Conservation (phyloP, 2,888 invertebrate genomes). For the Glyphotaelius pellucidus region DNA sequence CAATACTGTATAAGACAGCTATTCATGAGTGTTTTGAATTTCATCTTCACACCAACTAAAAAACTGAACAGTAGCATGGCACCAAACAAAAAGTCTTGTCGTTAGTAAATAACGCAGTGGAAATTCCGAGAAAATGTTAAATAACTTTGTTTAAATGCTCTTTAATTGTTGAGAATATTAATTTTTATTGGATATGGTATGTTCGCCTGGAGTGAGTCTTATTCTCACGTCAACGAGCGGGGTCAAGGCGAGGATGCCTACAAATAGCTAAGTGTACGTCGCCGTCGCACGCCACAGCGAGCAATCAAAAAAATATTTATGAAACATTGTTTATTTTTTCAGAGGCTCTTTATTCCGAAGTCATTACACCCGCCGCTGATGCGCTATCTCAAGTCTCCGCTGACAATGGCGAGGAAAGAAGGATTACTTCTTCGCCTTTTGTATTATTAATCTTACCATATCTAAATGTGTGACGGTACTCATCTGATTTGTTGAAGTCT, state of each 20-base stretch:
- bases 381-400: neutral
- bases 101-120: neutral
- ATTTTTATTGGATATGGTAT: neutral
- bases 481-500: no score
- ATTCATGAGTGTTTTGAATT: constrained; percentile 49
- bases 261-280: constrained; percentile 60
- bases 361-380: neutral
- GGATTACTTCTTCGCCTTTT: neutral
- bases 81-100: neutral
- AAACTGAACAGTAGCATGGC: neutral
- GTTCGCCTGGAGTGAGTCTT: constrained; percentile 29
- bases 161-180: constrained; percentile 5
- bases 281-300: constrained; percentile 53
- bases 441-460: neutral
- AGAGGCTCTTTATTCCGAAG: constrained; percentile 21
- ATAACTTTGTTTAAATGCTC: neutral
- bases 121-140: neutral
- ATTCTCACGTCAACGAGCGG: constrained; percentile 63
- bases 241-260: constrained; percentile 63
- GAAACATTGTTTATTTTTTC: constrained; percentile 42
- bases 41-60: neutral
- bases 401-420: neutral
- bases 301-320: constrained; percentile 49
- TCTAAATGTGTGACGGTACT: neutral
- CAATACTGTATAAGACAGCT: constrained; percentile 44